Conservation (phyloP, 2,888 invertebrate species). For the Pyralis farinalis region DNA sequence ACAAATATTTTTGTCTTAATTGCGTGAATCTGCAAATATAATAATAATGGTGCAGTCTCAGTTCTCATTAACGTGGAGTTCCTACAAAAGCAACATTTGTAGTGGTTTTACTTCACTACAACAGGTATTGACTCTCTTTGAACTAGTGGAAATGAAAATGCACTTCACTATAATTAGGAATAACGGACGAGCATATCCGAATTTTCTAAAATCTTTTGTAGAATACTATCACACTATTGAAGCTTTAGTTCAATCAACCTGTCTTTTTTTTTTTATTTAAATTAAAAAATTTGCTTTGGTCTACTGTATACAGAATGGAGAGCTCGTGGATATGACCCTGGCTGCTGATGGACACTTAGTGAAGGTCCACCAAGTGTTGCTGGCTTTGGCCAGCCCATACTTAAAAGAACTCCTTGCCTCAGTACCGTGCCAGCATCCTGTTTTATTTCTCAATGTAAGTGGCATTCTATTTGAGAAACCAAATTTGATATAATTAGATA, state of each 20-base stretch:
- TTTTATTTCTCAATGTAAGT: constrained; percentile 72
- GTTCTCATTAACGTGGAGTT: constrained; percentile 64
- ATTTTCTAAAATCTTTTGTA: not conserved
- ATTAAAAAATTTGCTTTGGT: not conserved
- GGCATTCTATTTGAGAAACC: not conserved
- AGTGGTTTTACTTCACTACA: constrained; percentile 65
- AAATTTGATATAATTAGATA: no score
- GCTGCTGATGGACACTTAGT: constrained; percentile 71
- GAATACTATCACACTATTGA: no score
- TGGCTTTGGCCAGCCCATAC: constrained; percentile 70
- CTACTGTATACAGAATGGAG: constrained; percentile 56
- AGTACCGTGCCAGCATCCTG: constrained; percentile 68
- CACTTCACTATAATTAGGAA: no score
- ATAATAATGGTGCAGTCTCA: constrained; percentile 54
- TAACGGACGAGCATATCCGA: no score
- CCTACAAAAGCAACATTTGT: constrained; percentile 61
- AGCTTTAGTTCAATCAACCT: no score
- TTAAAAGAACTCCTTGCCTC: constrained; percentile 66
- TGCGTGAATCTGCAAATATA: not conserved
- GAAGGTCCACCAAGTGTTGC: constrained; percentile 62
- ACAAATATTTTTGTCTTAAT: no score
- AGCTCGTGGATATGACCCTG: constrained; percentile 72
- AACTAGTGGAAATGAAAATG: no score
- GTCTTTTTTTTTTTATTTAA: no score
- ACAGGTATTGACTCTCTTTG: constrained; percentile 48